Conservation (phyloP, 2,113 vertebrate species). For the Erythrolamprus reginae region DNA sequence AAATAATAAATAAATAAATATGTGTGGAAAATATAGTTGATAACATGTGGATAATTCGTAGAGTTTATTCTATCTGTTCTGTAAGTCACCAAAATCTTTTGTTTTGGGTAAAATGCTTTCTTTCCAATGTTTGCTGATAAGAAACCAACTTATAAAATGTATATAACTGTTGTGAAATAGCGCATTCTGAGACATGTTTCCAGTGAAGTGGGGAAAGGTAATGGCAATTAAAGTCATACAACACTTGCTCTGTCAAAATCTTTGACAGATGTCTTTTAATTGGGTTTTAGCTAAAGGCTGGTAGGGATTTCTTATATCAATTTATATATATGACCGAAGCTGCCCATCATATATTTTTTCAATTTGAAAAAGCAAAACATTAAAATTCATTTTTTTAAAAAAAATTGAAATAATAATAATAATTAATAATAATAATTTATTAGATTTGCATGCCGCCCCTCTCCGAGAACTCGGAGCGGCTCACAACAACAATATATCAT, state of each 20-base stretch:
- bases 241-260: neutral
- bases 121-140: neutral
- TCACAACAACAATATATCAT: no score
- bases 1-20: no score
- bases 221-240: neutral
- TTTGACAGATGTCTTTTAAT: neutral
- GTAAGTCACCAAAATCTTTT: neutral
- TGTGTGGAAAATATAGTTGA: neutral
- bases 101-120: neutral
- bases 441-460: no score
- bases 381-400: constrained; percentile 22
- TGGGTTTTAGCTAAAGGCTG: neutral
- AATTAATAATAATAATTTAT: no score
- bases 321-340: neutral
- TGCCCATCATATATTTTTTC: neutral
- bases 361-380: neutral
- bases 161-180: neutral
- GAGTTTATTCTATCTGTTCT: neutral
- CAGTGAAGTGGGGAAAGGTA: neutral
- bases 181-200: neutral
- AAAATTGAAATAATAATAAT: no score
- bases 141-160: neutral
- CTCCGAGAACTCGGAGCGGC: no score
- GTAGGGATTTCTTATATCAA: neutral
- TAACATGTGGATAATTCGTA: neutral